A percentile compares a stretch with the other conserved stretches of the same genome.
phyloP scores from a whole-genome alignment of 1,140 invertebrate species.

The Hycleus phaleratus region DNA sequence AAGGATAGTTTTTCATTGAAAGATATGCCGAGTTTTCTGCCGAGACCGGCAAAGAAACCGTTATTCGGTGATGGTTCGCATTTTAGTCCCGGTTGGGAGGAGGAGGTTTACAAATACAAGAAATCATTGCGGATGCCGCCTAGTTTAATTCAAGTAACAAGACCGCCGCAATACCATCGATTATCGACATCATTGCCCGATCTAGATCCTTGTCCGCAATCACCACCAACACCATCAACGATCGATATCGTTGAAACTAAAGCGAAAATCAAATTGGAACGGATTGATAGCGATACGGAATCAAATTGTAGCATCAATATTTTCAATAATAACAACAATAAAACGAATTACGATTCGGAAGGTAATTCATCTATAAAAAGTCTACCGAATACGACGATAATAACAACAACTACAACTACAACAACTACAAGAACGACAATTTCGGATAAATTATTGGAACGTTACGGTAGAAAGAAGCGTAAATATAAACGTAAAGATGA shows the following conservation, averaged over 20 bases:
- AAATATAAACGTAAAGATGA: constrained; percentile 48
- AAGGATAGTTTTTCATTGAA: constrained; percentile 17
- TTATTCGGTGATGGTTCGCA: constrained; percentile 65
- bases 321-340: constrained; percentile 40
- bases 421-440: constrained; percentile 42
- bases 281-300: constrained; percentile 56
- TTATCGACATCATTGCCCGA: constrained; percentile 68
- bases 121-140: constrained; percentile 69
- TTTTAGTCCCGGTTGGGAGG: constrained; percentile 69
- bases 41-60: constrained; percentile 46
- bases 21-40: constrained; percentile 5
- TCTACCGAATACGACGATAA: constrained; percentile 21
- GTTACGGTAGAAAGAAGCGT: constrained; percentile 52
- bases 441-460: constrained; percentile 55
- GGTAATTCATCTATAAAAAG: constrained; percentile 47
- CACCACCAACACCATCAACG: constrained; percentile 53
- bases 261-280: constrained; percentile 41
- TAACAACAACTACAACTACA: no score
- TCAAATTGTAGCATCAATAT: constrained; percentile 56
- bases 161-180: constrained; percentile 48
- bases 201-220: constrained; percentile 57
- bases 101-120: constrained; percentile 73
- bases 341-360: constrained; percentile 57
- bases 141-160: constrained; percentile 65
- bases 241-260: constrained; percentile 42